A percentile compares a stretch with the other conserved stretches of the same genome.
Evolutionary conservation across 2,888 invertebrate species (phyloP).

Genomic region (Clitarchus hookeri): DNA sequence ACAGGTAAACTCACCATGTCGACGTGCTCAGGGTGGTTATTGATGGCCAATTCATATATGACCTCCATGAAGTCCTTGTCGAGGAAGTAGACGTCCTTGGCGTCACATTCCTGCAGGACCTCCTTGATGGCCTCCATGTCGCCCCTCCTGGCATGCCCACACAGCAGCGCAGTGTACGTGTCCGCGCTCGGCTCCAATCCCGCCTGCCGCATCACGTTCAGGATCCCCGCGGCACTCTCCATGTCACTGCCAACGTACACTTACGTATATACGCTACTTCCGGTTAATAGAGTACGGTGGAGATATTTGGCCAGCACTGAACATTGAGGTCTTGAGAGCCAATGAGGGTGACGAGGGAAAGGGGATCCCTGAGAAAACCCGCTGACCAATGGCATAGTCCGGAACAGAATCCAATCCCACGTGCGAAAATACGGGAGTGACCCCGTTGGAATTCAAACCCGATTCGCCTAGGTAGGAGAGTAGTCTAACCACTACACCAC

Average conservation of each 20-base stretch:
- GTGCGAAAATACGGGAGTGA: too few species aligned
- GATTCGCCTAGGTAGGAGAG: too few species aligned
- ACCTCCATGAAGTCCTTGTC: conserved; percentile 78
- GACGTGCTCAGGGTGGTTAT: conserved; percentile 68
- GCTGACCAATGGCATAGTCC: too few species aligned
- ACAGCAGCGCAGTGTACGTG: conserved; percentile 76
- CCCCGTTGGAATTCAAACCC: too few species aligned
- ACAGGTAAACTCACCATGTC: conserved; percentile 55
- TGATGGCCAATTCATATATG: conserved; percentile 67
- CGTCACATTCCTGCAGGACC: conserved; percentile 64
- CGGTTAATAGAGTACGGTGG: too few species aligned
- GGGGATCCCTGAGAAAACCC: too few species aligned
- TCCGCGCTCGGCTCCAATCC: conserved; percentile 75
- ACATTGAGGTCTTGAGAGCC: too few species aligned
- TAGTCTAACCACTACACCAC: too few species aligned
- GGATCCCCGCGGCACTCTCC: conserved; percentile 76
- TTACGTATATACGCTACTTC: too few species aligned
- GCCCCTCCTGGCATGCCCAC: conserved; percentile 79
- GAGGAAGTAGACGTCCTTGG: conserved; percentile 67
- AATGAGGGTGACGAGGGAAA: too few species aligned
- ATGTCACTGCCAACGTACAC: conserved; percentile 65
- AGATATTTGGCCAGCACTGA: too few species aligned
- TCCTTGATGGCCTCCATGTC: conserved; percentile 66
- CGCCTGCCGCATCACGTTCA: conserved; percentile 79
- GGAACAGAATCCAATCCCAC: too few species aligned